Evolutionary conservation across 2,113 vertebrate genomes (phyloP), one percentile per base, ranked within the genome.

Genomic region (Tetrax tetrax): DNA sequence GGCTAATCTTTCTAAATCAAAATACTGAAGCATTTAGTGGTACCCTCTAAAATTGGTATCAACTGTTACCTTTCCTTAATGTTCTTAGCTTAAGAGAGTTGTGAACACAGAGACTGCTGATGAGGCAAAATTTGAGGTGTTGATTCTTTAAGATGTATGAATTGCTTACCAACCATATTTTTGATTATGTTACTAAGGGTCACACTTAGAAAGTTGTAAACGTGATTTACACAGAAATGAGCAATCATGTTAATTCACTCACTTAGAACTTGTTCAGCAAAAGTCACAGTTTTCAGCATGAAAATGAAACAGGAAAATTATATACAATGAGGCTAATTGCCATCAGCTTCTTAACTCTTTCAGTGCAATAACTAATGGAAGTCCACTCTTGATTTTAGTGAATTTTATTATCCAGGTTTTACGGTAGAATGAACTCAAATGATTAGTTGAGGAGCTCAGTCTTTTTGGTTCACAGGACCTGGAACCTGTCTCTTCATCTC

Each of bases 151-250:
- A 83, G 71, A 83, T 79, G 68, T 22, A 59, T 68, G 27, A 85
- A 90, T 85, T 95, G 81, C 90, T 96, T 94, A 65, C 79, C 94
- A 90, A 80, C 7, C 16, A 7, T 95, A 27, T 74, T 94, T 96
- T 90, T 96, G 70, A 77, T 96, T 95, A 82, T 59, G 65, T 31
- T 92, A 68, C 51, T 76, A 87, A 89, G 79, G 79, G 89, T 92
- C 76, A 90, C 51, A 23, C 50, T 70, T 71, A 86, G 78, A 76
- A 86, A 86, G 64, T 3, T 94, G 53, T 65, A 77, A 83, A 77
- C 0, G 1, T 83, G 90, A 77, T 94, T 95, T 77, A 87, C 91
- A 95, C 54, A 90, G 78, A 91, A 96, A 93, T 89, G 47, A 89
- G 50, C 76, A 79, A 78, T 68, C 79, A 35, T 66, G 53, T 66